These are phyloP conservation scores for Phenganax marumi DNA, from an alignment of 92 coral and sea anemone species.

Conservation along the genomic window DNA sequence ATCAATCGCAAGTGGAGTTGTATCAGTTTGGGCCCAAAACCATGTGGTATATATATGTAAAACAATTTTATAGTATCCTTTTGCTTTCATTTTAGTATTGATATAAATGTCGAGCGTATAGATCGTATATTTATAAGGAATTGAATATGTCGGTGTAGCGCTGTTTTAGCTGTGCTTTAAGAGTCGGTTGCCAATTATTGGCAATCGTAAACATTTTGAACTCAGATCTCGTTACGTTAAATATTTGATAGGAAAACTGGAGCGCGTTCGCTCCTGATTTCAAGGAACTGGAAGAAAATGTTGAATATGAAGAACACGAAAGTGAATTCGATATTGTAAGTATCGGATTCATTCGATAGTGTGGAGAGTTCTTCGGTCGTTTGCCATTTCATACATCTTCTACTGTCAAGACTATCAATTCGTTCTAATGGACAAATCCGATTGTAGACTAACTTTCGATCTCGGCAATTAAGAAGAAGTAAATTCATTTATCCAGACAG, in stretches of 20 bases:
- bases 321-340: slow-evolving; percentile 98
- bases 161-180: too few relatives aligned
- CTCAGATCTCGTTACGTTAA: background rate
- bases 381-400: too few relatives aligned
- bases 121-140: too few relatives aligned
- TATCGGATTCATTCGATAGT: background rate
- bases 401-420: too few relatives aligned
- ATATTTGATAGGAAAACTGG: slow-evolving; percentile 87
- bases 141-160: too few relatives aligned
- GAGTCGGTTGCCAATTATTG: background rate
- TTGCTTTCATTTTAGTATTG: background rate
- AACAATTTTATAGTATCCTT: background rate
- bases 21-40: slow-evolving; percentile 98
- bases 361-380: too few relatives aligned
- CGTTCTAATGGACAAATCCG: too few relatives aligned
- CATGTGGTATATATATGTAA: slow-evolving; percentile 78
- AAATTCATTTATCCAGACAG: too few relatives aligned
- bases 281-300: slow-evolving; percentile 96
- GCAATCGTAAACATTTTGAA: background rate
- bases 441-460: too few relatives aligned
- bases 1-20: slow-evolving; percentile 98
- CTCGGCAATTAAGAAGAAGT: too few relatives aligned
- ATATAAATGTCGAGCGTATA: too few relatives aligned
- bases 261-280: slow-evolving; percentile 99
- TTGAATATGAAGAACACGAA: slow-evolving; percentile 96